Base-by-base conservation (phyloP, 1,140 invertebrate species). In the Drosophila ambigua region DNA sequence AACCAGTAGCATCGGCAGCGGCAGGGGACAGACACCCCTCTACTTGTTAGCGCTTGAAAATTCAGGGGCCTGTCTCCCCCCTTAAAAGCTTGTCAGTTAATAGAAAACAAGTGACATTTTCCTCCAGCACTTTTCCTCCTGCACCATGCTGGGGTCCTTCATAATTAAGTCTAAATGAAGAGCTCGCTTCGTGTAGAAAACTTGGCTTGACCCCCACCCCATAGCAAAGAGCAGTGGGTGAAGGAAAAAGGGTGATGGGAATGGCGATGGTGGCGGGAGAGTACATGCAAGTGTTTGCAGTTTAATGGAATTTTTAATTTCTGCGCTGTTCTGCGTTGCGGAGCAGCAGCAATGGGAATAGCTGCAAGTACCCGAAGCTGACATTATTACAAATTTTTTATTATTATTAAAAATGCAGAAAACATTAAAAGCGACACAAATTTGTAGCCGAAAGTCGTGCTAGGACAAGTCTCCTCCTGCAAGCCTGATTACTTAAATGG, bases 291-390 rank as follows among this genome's bases (percentile, higher is more conserved):
- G 60, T 81, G 82, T 74, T 87, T 78, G 77, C 82, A 81, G 69
- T 87, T 87, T 78, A 80, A 85, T 85, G 81, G 81, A 84, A 84
- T 84, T 84, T 84, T 85, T 84, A 84, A 84, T 84, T 85, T 79
- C 41, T 49, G 44, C 26, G 46, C 67, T 62, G 43, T 77, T 39
- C 35, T 5, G 4, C 65, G 62, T 50, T 39, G 28, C 28, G 43
- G 41, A 46, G 68, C 20, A 45, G 43, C 62, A 48, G 66, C 43
- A n/a, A 28, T 63, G 67, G 67, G 65, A 71, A 54, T 61, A 55
- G 58, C 58, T 41, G 28, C 41, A 35, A 59, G 43, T 26, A 20
- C 6, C 45, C 51, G 23, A 43, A 60, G 54, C 74, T 75, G 74
- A 77, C 52, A 77, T 77, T 77, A 77, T 85, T 77, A 73, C 61